Conservation (phyloP, 1,140 invertebrate species). For the Chironomus striatipennis region DNA sequence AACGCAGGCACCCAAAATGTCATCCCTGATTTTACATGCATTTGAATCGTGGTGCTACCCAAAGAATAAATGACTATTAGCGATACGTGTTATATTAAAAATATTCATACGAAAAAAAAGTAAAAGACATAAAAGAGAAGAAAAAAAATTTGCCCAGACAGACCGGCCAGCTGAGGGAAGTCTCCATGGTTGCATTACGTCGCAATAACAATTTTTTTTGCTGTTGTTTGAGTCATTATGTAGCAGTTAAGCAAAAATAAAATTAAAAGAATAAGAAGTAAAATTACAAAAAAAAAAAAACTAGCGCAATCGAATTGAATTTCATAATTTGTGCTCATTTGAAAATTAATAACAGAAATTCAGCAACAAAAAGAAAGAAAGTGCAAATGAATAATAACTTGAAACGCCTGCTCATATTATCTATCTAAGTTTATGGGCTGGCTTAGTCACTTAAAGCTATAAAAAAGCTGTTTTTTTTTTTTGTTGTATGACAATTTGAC, state of each 20-base stretch:
- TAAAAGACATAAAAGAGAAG: background rate
- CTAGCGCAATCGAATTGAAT: background rate
- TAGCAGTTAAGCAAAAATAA: background rate
- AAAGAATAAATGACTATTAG: no score
- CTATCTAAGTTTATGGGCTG: background rate
- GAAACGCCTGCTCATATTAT: background rate
- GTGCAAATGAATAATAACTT: background rate
- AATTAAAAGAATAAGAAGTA: background rate
- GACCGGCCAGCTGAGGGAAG: background rate
- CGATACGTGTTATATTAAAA: background rate
- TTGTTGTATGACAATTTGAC: constrained; percentile 1
- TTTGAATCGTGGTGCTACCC: no score
- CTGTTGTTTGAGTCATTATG: background rate
- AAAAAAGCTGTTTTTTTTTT: background rate
- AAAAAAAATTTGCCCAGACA: no score
- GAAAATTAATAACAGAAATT: background rate
- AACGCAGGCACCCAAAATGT: no score
- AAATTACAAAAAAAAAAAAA: background rate
- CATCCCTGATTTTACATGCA: no score
- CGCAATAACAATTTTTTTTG: background rate
- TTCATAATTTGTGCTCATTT: background rate
- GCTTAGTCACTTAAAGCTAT: background rate
- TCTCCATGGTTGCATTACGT: constrained; percentile 10
- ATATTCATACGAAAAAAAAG: background rate
- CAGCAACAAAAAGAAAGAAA: background rate